Conservation (phyloP, 2,797 vertebrate genomes). For the Saxicola maurus region DNA sequence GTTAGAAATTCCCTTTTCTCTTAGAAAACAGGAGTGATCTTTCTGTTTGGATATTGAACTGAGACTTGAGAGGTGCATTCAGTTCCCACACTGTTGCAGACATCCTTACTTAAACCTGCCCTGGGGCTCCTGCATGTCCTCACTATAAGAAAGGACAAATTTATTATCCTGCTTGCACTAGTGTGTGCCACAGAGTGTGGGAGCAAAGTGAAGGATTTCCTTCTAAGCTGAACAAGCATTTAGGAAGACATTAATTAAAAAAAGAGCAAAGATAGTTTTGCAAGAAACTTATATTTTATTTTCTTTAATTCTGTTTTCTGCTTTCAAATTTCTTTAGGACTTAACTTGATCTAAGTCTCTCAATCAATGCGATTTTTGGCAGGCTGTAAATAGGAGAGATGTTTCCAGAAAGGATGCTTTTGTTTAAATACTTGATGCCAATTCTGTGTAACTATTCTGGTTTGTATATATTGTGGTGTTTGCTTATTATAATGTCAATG, state of each 20-base stretch:
- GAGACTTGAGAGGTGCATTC: neutral
- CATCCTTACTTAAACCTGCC: neutral
- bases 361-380: constrained; percentile 14
- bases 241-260: neutral
- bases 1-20: neutral
- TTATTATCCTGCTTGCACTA: neutral
- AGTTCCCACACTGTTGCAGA: neutral
- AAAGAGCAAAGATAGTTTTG: neutral
- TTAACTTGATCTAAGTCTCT: neutral
- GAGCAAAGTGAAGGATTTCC: neutral
- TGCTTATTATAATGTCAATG: constrained; percentile 43
- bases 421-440: constrained; percentile 46
- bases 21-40: neutral
- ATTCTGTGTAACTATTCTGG: constrained; percentile 1
- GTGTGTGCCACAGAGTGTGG: neutral
- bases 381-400: neutral
- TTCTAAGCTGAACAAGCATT: neutral
- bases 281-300: neutral
- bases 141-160: neutral
- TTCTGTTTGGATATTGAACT: neutral
- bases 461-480: neutral
- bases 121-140: fast-evolving
- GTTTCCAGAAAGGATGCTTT: constrained; percentile 48
- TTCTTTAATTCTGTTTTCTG: neutral
- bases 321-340: neutral